Conservation (phyloP, 2,113 vertebrate genomes). For the human region GRCh38 chr3:23764001-23764500, state of each 20-base stretch:
- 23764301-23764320: neutral
- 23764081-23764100: neutral
- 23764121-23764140: neutral
- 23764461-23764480: neutral
- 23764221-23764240: neutral
- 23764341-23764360: neutral
- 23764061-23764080: neutral
- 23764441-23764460: neutral
- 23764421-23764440: neutral
- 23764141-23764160: neutral
- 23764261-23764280: neutral
- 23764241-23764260: neutral
- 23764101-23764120: neutral
- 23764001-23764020: neutral
- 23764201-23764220: neutral
- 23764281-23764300: neutral
- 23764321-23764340: neutral
- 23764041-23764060: neutral
- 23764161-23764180: too few relatives aligned
- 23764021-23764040: neutral
- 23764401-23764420: conserved; percentile 31
- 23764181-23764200: neutral
- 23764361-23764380: neutral
- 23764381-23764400: neutral
- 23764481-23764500: neutral